Evolutionary conservation across 2,113 vertebrate species (phyloP).

Genomic region (Trogon melanurus): DNA sequence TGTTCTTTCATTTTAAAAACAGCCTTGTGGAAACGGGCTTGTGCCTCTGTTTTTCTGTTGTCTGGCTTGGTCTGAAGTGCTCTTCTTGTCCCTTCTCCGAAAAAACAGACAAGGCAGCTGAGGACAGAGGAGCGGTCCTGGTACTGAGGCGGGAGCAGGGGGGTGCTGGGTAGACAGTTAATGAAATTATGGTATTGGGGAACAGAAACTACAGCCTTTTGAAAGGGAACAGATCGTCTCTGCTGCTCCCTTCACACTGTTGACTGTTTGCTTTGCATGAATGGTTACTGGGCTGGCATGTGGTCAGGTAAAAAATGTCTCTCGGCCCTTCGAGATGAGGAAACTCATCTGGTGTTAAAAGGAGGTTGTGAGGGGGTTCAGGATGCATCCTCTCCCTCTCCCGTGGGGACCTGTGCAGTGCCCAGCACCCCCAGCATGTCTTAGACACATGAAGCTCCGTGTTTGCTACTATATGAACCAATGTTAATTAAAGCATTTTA

Average conservation of each 20-base stretch:
- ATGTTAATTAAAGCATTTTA: slow-evolving; percentile 55
- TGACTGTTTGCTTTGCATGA: neutral
- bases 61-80: neutral
- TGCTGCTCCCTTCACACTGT: neutral
- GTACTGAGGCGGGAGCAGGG: neutral
- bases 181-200: neutral
- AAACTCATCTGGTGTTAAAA: neutral
- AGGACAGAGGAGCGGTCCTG: neutral
- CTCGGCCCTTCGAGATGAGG: neutral
- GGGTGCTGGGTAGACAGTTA: neutral
- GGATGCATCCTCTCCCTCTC: neutral
- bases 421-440: neutral
- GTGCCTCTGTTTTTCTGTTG: neutral
- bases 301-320: neutral
- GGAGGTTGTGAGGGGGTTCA: neutral
- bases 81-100: neutral
- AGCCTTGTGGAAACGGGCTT: neutral
- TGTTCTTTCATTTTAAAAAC: neutral
- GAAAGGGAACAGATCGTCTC: neutral
- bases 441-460: neutral
- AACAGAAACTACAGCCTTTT: neutral
- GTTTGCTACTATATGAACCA: neutral
- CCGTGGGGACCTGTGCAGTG: neutral
- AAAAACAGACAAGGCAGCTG: neutral
- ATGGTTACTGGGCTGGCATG: neutral